Evolutionary conservation across 2,888 invertebrate species (phyloP).

Genomic region (Drosophila anomelani): DNA sequence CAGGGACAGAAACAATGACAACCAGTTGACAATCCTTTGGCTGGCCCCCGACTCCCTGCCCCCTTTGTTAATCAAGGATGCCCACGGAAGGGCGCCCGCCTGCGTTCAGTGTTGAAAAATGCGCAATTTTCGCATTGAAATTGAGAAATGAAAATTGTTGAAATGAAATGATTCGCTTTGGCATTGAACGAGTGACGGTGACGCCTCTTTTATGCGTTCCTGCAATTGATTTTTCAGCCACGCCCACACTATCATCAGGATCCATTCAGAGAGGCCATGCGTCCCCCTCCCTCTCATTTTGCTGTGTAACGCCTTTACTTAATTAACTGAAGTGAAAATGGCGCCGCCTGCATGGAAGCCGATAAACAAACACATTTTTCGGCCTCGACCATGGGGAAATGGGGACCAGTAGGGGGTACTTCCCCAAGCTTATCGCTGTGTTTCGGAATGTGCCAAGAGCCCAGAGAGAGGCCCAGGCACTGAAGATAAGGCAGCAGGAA

Average conservation of each 20-base stretch:
- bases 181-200: conserved; percentile 20
- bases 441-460: conserved; percentile 78
- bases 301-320: conserved; percentile 64
- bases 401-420: conserved; percentile 25
- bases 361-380: conserved; percentile 71
- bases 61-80: conserved; percentile 59
- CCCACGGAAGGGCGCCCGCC: background rate
- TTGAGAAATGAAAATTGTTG: conserved; percentile 69
- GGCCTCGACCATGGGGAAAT: conserved; percentile 18
- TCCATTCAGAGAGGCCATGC: background rate
- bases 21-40: conserved; percentile 63
- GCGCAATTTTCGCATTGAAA: conserved; percentile 69
- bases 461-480: conserved; percentile 73
- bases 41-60: background rate
- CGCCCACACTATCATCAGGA: conserved; percentile 27
- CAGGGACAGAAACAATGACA: conserved; percentile 72
- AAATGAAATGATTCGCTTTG: conserved; percentile 72
- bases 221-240: conserved; percentile 67
- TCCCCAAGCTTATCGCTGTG: conserved; percentile 68
- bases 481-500: conserved; percentile 60
- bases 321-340: conserved; percentile 79
- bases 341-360: conserved; percentile 67
- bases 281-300: background rate
- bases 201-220: conserved; percentile 38
- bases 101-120: conserved; percentile 72